A percentile compares a stretch with the other conserved stretches of the same genome.
phyloP scores from a whole-genome alignment of 2,797 vertebrate species.

The Acanthurus leucopareius region DNA sequence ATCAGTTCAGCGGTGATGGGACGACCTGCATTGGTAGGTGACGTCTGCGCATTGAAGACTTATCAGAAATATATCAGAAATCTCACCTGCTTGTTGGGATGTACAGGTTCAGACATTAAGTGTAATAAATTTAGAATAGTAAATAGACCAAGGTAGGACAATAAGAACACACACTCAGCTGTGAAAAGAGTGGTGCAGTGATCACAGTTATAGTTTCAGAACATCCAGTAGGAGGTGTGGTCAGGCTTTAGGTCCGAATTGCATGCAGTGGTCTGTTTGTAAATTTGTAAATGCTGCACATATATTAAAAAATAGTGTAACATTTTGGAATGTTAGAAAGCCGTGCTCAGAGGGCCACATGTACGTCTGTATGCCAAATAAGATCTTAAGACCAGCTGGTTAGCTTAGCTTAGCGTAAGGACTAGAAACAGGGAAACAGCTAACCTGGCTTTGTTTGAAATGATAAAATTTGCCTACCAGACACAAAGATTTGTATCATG shows the following conservation, averaged over 20 bases:
- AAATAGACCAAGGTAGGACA: not conserved
- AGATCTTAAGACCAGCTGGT: not conserved
- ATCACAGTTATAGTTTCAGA: constrained; percentile 10
- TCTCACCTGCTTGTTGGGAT: not conserved
- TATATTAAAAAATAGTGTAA: not conserved
- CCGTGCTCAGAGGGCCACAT: not conserved
- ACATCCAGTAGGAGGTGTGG: constrained; percentile 1
- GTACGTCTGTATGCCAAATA: not conserved
- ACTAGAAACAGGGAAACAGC: no score
- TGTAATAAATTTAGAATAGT: constrained; percentile 36
- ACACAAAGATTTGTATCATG: not conserved
- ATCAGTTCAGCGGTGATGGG: constrained; percentile 88
- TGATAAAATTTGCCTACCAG: not conserved
- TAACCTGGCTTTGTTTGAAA: no score
- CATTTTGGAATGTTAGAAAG: not conserved
- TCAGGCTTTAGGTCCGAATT: no score
- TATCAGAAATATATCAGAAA: constrained; percentile 18
- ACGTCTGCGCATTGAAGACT: constrained; percentile 10
- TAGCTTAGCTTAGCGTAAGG: no score
- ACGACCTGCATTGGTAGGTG: constrained; percentile 90
- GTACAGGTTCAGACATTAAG: constrained; percentile 25
- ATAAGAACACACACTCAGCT: constrained; percentile 8
- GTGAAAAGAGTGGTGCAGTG: not conserved
- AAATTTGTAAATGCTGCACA: not conserved
- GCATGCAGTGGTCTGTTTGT: not conserved